Evolutionary conservation across 2,797 vertebrate genomes (phyloP), one percentile per base, ranked within the genome.

Genomic region (Valencia hispanica): DNA sequence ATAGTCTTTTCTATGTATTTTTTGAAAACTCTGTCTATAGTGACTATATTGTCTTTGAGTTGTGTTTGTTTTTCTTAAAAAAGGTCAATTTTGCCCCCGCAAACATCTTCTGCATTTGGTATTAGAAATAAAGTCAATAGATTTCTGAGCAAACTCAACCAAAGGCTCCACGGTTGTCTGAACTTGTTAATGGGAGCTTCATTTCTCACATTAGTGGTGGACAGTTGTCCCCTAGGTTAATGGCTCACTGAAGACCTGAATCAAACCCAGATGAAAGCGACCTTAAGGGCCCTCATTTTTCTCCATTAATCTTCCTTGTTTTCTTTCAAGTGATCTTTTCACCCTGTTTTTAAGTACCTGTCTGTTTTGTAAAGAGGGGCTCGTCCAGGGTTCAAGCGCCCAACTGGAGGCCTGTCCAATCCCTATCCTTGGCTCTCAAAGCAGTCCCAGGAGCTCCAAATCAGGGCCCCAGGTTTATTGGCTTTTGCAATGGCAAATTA

Each of bases 401-500:
- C 94, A 92, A 90, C 84, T 81, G 87, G 79, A 92, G 91, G 85
- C 88, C 86, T 79, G 82, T 89, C 82, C 79, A 86, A 92, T 91
- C 91, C 90, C 69, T 68, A 72, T 86, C 88, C 88, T 87, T 86
- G 88, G 89, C 88, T 82, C 90, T 87, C 70, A 76, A 73, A 84
- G 77, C 81, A 79, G 89, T 93, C 94, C 90, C 92, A 81, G 74
- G 86, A 83, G 90, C 86, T 74, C 74, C n/a, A 89, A 94, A 94
- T 94, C 92, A 89, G 93, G 89, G 92, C 92, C 89, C 84, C 81
- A 83, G 89, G 90, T 95, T 95, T 95, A 95, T 95, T 95, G 93
- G 90, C 87, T 94, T 95, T 95, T 94, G 93, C 95, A 95, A 96
- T 95, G 91, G 96, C 94, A 82, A 95, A 97, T 97, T 96, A 96